Evolutionary conservation across 2,113 vertebrate species (phyloP), one percentile per base, ranked within the genome.

Genomic region (Hippocampus comes): DNA sequence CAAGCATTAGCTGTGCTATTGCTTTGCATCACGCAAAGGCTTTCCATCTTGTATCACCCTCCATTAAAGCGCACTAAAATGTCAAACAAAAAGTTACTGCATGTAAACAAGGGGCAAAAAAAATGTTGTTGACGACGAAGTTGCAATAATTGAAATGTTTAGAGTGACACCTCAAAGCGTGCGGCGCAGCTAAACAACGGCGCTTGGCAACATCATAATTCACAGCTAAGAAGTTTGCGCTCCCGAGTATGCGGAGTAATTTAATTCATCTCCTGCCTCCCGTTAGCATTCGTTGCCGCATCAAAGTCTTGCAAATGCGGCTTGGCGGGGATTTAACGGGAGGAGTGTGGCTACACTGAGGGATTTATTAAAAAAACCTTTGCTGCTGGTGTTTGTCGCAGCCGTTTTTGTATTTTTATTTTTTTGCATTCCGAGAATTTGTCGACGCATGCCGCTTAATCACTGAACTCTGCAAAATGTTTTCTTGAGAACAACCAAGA

Each of bases 281-380:
- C 66, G 70, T 88, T 84, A 78, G 63, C 11, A 78, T 84, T 79
- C 17, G 30, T 75, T 76, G 75, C 82, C 76, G 67, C 71, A 68
- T 70, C 74, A 55, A 78, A 67, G 77, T 78, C 74, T 25, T 67
- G 51, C 75, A 65, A 78, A 85, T 49, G 63, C 43, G 30, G 63
- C 67, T 68, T 21, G 61, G 60, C 71, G 63, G 79, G 85, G 59
- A 82, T 82, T 80, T 84, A 70, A 74, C 73, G 25, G 15, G 41
- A 73, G 74, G 70, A 70, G 81, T 75, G 42, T 70, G 77, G 66
- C 69, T 82, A 71, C 53, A 80, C 69, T 53, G 38, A 70, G 51
- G 77, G 79, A 80, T 84, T 89, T 78, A 75, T 82, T 67, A 71
- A 73, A 84, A 78, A 61, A 55, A 6, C 72, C 82, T 82, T 82